These are phyloP conservation scores for Acronicta aceris DNA, from an alignment of 2,888 invertebrate species.

Conservation along the genomic window DNA sequence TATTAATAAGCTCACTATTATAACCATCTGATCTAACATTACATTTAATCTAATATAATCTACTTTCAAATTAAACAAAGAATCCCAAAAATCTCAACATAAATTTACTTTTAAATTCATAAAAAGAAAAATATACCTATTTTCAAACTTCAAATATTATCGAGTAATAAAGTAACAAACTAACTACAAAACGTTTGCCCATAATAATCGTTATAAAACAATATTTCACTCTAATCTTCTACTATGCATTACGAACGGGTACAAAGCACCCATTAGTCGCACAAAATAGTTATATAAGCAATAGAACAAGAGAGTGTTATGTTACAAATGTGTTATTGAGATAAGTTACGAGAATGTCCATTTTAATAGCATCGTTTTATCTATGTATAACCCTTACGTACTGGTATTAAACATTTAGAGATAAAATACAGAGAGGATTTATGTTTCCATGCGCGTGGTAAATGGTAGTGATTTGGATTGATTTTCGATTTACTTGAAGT, in stretches of 20 bases:
- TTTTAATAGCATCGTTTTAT: slow-evolving; percentile 32
- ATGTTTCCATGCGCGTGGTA: slow-evolving; percentile 19
- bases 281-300: slow-evolving; percentile 28
- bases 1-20: no score
- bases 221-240: slow-evolving; percentile 46
- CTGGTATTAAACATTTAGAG: slow-evolving; percentile 39
- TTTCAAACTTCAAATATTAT: not conserved
- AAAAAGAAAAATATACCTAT: not conserved
- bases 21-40: no score
- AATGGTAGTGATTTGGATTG: slow-evolving; percentile 43
- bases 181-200: slow-evolving; percentile 2
- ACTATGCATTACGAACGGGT: slow-evolving; percentile 20
- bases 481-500: slow-evolving; percentile 36
- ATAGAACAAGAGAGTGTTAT: slow-evolving; percentile 37
- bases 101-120: no score
- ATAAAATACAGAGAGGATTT: slow-evolving; percentile 32
- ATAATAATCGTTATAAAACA: slow-evolving; percentile 13
- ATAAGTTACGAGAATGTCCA: slow-evolving; percentile 42
- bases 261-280: slow-evolving; percentile 23
- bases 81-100: no score
- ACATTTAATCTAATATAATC: no score
- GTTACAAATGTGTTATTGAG: slow-evolving; percentile 48
- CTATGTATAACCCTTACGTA: slow-evolving; percentile 20
- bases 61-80: no score
- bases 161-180: not conserved